Conservation (phyloP, 2,113 vertebrate genomes). For the Scytalopus superciliaris region DNA sequence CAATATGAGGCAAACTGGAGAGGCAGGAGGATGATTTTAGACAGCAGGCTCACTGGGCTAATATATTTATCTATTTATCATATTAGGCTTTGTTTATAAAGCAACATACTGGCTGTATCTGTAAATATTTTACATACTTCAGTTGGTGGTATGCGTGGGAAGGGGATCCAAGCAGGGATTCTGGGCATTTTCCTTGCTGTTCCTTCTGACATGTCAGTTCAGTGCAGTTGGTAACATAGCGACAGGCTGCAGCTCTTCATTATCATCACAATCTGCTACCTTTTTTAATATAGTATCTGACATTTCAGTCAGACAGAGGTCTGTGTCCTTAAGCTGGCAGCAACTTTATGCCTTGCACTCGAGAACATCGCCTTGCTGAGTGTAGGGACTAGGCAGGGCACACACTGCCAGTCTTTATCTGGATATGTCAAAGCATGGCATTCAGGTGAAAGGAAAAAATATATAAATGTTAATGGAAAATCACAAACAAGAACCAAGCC, state of each 20-base stretch:
- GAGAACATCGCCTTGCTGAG: not conserved
- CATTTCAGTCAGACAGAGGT: slow-evolving; percentile 49
- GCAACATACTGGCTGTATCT: not conserved
- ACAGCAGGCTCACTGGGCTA: not conserved
- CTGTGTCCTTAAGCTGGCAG: not conserved
- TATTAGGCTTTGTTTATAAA: slow-evolving; percentile 9
- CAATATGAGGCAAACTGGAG: not conserved
- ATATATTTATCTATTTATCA: slow-evolving; percentile 13
- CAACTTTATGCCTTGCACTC: not conserved
- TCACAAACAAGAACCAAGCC: not conserved
- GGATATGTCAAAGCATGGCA: not conserved
- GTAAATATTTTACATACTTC: slow-evolving; percentile 41
- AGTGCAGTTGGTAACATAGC: slow-evolving; percentile 52
- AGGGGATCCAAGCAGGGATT: not conserved
- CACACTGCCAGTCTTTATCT: not conserved
- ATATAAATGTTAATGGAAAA: not conserved
- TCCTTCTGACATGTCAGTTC: slow-evolving; percentile 29
- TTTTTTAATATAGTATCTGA: slow-evolving; percentile 48
- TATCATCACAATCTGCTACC: slow-evolving; percentile 65
- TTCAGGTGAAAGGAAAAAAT: slow-evolving; percentile 1
- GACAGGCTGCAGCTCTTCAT: slow-evolving; percentile 60
- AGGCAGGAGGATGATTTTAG: not conserved
- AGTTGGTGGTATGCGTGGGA: not conserved
- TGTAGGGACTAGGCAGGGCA: not conserved
- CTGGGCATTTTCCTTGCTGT: slow-evolving; percentile 23